phyloP scores from a whole-genome alignment of 2,113 vertebrate species.

The Empidonax alnorum region DNA sequence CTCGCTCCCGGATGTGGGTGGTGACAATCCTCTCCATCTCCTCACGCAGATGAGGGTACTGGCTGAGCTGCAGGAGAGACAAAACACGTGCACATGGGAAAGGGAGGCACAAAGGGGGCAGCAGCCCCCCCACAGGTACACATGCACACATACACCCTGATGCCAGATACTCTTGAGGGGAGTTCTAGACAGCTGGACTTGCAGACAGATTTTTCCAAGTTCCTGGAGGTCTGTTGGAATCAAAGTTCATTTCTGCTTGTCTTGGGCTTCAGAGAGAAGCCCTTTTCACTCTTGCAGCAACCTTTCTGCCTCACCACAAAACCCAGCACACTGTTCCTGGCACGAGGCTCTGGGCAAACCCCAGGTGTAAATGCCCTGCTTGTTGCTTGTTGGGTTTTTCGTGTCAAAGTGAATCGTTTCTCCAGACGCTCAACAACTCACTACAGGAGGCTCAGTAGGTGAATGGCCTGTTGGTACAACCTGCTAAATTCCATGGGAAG shows the following conservation, averaged over 20 bases:
- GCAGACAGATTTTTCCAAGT: slow-evolving; percentile 57
- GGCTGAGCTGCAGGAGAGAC: slow-evolving; percentile 87
- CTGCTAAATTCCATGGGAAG: not conserved
- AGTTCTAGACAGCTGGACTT: slow-evolving; percentile 50
- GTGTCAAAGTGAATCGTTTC: not conserved
- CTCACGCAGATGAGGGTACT: slow-evolving; percentile 93
- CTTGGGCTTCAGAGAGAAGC: not conserved
- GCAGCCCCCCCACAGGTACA: not conserved
- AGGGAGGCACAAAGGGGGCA: slow-evolving; percentile 38
- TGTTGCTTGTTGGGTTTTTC: not conserved
- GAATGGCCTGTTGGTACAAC: not conserved
- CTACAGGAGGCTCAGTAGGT: not conserved
- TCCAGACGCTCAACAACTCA: not conserved
- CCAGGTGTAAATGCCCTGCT: not conserved
- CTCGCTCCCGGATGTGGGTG: slow-evolving; percentile 94
- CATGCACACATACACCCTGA: slow-evolving; percentile 25
- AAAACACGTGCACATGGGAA: slow-evolving; percentile 72
- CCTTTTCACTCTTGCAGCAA: not conserved
- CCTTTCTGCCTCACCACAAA: not conserved
- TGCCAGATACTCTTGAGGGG: slow-evolving; percentile 18
- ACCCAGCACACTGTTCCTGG: not conserved
- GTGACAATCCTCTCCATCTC: slow-evolving; percentile 99
- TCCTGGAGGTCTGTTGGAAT: not conserved
- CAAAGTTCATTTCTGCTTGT: not conserved
- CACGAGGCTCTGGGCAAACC: not conserved